A percentile compares a stretch with the other conserved stretches of the same genome.
phyloP scores from a whole-genome alignment of 2,113 vertebrate species.

The Axis porcinus region DNA sequence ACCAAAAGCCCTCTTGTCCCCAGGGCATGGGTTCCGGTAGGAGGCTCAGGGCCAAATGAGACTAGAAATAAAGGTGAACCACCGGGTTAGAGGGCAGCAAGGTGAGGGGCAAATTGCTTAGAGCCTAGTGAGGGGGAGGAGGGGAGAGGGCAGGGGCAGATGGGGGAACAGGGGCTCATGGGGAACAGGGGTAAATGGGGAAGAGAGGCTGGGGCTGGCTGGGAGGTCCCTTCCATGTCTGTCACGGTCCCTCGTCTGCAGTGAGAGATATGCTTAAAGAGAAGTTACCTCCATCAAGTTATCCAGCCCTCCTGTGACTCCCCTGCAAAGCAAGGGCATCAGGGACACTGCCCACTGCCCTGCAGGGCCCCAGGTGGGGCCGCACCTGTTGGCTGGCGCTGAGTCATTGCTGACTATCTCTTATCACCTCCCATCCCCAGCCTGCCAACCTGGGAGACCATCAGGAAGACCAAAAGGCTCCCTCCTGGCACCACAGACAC shows the following conservation, averaged over 20 bases:
- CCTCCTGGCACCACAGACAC: background rate
- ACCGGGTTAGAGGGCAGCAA: background rate
- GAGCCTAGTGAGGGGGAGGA: background rate
- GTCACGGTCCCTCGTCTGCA: background rate
- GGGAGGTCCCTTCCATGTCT: background rate
- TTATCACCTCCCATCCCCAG: background rate
- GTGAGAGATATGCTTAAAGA: background rate
- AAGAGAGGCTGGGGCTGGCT: background rate
- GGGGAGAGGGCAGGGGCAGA: background rate
- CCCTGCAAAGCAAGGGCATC: background rate
- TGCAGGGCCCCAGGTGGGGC: background rate
- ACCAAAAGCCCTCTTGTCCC: background rate
- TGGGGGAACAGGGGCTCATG: background rate
- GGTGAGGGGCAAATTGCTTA: too few species aligned
- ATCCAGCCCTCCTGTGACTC: background rate
- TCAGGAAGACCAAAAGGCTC: background rate
- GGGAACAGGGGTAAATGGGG: background rate
- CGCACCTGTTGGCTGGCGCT: accelerated
- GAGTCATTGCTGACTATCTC: too few species aligned
- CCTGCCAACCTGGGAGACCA: background rate
- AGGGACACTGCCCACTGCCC: background rate
- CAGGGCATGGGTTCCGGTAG: too few species aligned
- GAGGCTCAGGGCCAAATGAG: background rate
- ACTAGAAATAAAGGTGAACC: background rate
- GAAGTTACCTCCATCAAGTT: background rate